Conservation (phyloP, 1,140 invertebrate genomes). For the Muscidifurax raptorellus region DNA sequence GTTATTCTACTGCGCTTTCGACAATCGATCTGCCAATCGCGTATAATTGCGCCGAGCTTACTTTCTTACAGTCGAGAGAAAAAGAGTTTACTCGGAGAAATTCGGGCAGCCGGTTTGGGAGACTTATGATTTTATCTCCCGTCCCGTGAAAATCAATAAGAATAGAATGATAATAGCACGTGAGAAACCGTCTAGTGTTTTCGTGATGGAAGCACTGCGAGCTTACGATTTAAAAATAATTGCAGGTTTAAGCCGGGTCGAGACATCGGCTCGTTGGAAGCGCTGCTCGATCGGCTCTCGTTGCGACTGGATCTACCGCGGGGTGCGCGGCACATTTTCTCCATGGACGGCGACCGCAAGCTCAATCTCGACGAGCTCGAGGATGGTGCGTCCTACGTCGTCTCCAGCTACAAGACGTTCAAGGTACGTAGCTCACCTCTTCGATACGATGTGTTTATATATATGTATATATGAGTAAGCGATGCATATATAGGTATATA, state of each 20-base stretch:
- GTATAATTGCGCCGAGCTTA: not conserved
- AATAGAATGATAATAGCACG: not conserved
- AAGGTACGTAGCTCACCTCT: slow-evolving; percentile 81
- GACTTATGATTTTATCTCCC: not conserved
- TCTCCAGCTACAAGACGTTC: slow-evolving; percentile 93
- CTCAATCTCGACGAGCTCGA: slow-evolving; percentile 90
- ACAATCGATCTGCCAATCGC: slow-evolving; percentile 1
- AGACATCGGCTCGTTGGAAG: slow-evolving; percentile 91
- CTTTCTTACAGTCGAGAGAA: not conserved
- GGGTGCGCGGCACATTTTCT: slow-evolving; percentile 92
- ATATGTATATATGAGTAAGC: slow-evolving; percentile 4
- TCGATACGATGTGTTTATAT: not conserved
- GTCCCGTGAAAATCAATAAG: slow-evolving; percentile 9
- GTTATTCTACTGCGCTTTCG: not conserved
- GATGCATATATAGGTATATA: not conserved
- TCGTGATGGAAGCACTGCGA: too few relatives aligned
- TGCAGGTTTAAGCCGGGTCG: slow-evolving; percentile 86
- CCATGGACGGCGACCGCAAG: slow-evolving; percentile 91
- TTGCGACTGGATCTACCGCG: slow-evolving; percentile 87
- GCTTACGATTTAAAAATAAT: not conserved
- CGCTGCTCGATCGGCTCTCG: slow-evolving; percentile 89
- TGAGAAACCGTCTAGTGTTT: too few relatives aligned
- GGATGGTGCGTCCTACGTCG: slow-evolving; percentile 93
- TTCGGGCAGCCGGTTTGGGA: not conserved
- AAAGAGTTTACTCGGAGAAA: not conserved